Base-by-base conservation (phyloP, 2,888 invertebrate species). In the Barypeithes pellucidus region DNA sequence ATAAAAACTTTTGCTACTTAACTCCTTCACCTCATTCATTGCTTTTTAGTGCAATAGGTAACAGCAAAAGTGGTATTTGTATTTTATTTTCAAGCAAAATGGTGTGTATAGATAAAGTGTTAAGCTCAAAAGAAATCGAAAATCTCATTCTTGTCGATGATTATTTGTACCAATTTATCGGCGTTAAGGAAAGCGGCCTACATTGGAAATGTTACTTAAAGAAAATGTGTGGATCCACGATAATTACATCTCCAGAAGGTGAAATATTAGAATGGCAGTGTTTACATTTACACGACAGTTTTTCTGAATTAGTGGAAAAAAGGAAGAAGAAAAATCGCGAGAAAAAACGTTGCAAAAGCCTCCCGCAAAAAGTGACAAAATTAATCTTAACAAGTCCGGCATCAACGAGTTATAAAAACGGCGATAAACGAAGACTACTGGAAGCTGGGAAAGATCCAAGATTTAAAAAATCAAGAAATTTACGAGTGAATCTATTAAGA, bases 141-240 rank as follows among this genome's bases (percentile, higher is more conserved):
- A 54, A 29, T 3, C 52, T 24, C 2, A 11, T 54, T 7, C 14
- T 54, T 2, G 11, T 54, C 9, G 52, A 54, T 0, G 52, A 54
- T 54, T 54, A 20, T 12, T 52, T 54, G 8, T 29, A 54, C 14
- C 3, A n/a, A 1, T 54, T 54, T 54, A n/a, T 14, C 3, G 3
- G 7, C 0, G 29, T 54, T n/a, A 54, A 54, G 8, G 24, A 12
- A 12, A 29, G 14, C 14, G 29, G 29, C 14, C 14, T 54, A 14
- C 7, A 54, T n/a, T 54, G 52, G 52, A 54, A 54, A 29, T 54
- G 52, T 16, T 29, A 54, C 9, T 54, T 54, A 29, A 11, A 54
- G 2, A 54, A 54, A 54, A 54, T 4, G 3, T 54, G 52, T 8
- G 52, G 14, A 9, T 54, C 52, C 14, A 54, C 24, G 7, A 29